Percentiles rank a stretch among this genome's conserved stretches.
phyloP scores from a whole-genome alignment of 2,888 invertebrate species.

The Papilio demoleus region DNA sequence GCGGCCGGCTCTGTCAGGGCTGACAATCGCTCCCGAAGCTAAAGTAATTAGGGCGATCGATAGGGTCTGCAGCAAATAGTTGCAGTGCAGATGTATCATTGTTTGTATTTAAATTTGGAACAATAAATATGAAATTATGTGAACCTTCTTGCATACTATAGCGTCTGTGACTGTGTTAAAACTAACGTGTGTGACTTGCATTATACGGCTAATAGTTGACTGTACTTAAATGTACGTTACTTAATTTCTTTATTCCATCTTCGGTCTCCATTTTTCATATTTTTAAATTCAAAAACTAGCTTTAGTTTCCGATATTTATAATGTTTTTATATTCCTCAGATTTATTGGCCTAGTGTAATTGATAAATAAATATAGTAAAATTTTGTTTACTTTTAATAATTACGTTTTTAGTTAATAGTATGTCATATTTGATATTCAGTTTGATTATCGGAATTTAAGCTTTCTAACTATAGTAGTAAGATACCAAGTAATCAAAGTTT shows the following conservation, averaged over 20 bases:
- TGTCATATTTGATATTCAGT: no score
- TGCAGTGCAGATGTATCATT: conserved; percentile 45
- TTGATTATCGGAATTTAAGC: no score
- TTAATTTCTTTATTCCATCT: no score
- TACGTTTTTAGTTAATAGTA: neutral
- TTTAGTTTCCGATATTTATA: no score
- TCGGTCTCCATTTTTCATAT: no score
- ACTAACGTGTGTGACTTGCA: neutral
- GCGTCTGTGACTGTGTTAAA: neutral
- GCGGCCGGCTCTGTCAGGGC: conserved; percentile 60
- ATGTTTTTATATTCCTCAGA: no score
- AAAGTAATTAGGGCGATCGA: conserved; percentile 77
- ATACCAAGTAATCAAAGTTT: no score
- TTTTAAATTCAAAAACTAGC: no score
- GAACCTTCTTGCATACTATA: neutral
- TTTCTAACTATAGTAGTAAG: neutral
- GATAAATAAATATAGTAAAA: neutral
- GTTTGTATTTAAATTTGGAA: neutral
- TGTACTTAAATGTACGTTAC: no score
- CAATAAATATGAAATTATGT: neutral
- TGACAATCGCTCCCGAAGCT: conserved; percentile 66
- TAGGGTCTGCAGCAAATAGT: conserved; percentile 54
- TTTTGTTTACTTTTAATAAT: neutral
- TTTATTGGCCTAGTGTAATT: neutral
- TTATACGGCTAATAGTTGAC: neutral